Base-by-base conservation (phyloP, 2,888 invertebrate genomes). In the Drosophila barbarae region DNA sequence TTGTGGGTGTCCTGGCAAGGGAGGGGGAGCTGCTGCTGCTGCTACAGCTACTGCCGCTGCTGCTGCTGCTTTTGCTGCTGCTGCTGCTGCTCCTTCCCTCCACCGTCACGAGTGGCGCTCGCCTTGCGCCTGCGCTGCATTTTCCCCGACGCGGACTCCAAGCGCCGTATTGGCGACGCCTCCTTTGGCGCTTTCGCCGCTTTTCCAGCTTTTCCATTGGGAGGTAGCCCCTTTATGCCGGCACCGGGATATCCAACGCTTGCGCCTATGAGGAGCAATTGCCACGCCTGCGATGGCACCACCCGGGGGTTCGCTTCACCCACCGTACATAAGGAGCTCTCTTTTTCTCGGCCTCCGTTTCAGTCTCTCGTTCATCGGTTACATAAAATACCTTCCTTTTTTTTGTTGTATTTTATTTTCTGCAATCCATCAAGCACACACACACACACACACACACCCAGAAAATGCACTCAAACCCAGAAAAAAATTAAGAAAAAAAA, bases 371-470 rank as follows among this genome's bases (percentile, higher is more conserved):
- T 34, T 42, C 52, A 18, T 26, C 41, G 41, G 84, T 84, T 85
- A 85, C 69, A 86, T 73, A 77, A 84, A 84, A 78, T 82, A 85
- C 81, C 86, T 87, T 15, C 23, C 9, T 13, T 9, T 13, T 13
- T 32, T 13, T 9, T 4, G 3, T 30, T 30, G 9, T 28, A 9
- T 28, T 44, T 44, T 26, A 5, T 3, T 74, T 55, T 52, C 75
- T 69, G 74, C 77, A 83, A 87, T 87, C 84, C 86, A 87, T 85
- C 85, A 86, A 81, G 76, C 50, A 18, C 42, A 32, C 53, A 30
- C 30, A 41, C n/a, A 30, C 30, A 41, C n/a, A 18, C 53, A 30
- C 30, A 41, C n/a, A 44, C 51, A 18, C 18, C 18, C 18, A 18
- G 18, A 5, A 23, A 36, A 10, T 23, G 18, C 15, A n/a, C 53